phyloP scores from a whole-genome alignment of 2,888 invertebrate genomes.

The Melanotus villosus region DNA sequence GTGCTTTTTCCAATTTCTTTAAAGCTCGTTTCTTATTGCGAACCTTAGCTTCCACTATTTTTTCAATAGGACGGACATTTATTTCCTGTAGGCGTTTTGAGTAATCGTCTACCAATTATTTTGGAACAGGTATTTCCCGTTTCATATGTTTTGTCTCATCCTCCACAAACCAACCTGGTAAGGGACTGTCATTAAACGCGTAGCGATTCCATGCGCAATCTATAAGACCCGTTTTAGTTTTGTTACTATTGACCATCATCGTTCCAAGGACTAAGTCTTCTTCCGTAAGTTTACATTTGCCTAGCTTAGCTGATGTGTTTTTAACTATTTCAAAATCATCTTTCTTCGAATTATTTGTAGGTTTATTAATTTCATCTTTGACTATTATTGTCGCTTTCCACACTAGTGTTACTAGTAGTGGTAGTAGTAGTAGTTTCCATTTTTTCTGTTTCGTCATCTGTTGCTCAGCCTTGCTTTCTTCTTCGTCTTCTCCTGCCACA shows the following conservation, averaged over 20 bases:
- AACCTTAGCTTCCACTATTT: slow-evolving; percentile 97
- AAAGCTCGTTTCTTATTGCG: slow-evolving; percentile 94
- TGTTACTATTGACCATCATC: slow-evolving; percentile 91
- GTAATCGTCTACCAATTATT: slow-evolving; percentile 89
- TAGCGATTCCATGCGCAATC: slow-evolving; percentile 96
- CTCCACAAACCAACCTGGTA: slow-evolving; percentile 96
- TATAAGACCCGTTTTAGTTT: slow-evolving; percentile 89
- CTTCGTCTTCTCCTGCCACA: slow-evolving; percentile 68
- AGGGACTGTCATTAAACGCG: slow-evolving; percentile 89
- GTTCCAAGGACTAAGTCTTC: slow-evolving; percentile 95
- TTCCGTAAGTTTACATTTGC: slow-evolving; percentile 81
- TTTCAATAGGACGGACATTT: slow-evolving; percentile 96
- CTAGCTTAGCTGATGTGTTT: slow-evolving; percentile 67
- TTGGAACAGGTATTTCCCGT: slow-evolving; percentile 87
- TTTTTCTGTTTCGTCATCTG: slow-evolving; percentile 55
- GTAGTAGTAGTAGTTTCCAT: too few relatives aligned
- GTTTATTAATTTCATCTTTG: slow-evolving; percentile 61
- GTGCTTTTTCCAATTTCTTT: slow-evolving; percentile 90
- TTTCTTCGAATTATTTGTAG: slow-evolving; percentile 65
- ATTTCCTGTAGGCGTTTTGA: slow-evolving; percentile 86
- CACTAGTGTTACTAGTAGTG: too few relatives aligned
- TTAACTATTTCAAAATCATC: slow-evolving; percentile 81
- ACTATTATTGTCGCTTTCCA: slow-evolving; percentile 61
- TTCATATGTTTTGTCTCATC: slow-evolving; percentile 95
- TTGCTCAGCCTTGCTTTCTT: slow-evolving; percentile 55